Percentiles rank a stretch among this genome's conserved stretches.
Evolutionary conservation across 2,797 vertebrate genomes (phyloP).

Genomic region (Scomberomorus guttatus): DNA sequence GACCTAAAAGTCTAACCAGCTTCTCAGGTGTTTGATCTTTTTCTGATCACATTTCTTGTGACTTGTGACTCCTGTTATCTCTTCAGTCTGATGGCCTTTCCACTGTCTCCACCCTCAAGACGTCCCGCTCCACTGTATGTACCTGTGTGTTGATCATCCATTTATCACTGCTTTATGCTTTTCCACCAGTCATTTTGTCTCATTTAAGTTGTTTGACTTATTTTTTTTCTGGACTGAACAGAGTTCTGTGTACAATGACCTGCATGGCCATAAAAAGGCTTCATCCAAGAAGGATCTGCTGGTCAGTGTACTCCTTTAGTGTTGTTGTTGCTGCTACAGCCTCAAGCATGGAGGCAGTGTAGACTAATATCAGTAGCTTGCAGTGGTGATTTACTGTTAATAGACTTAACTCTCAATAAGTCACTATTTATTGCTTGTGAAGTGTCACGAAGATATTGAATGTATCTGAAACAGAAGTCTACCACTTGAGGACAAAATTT

Average conservation of each 20-base stretch:
- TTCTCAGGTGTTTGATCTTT: conserved; percentile 8
- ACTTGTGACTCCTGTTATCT: conserved; percentile 67
- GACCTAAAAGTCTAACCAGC: background rate
- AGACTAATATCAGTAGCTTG: conserved; percentile 39
- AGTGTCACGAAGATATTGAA: background rate
- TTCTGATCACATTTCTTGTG: conserved; percentile 34
- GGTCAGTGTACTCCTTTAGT: conserved; percentile 86
- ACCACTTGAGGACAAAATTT: conserved; percentile 7
- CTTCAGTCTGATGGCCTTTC: conserved; percentile 82
- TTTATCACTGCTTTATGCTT: conserved; percentile 22
- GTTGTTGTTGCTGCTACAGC: conserved; percentile 29
- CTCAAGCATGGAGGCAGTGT: conserved; percentile 46
- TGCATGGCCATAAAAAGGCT: conserved; percentile 86
- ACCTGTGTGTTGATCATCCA: conserved; percentile 35
- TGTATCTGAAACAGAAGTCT: conserved; percentile 18
- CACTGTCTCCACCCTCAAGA: conserved; percentile 83
- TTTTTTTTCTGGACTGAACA: conserved; percentile 72
- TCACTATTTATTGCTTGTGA: conserved; percentile 22
- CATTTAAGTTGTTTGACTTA: conserved; percentile 8
- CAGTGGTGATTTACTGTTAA: conserved; percentile 25
- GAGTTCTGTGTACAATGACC: conserved; percentile 90
- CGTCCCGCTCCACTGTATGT: conserved; percentile 89
- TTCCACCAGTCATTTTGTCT: conserved; percentile 14
- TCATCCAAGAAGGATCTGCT: conserved; percentile 88
- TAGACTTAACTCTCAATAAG: conserved; percentile 20